Conservation (phyloP, 2,113 vertebrate genomes). For the Rhombomys opimus region DNA sequence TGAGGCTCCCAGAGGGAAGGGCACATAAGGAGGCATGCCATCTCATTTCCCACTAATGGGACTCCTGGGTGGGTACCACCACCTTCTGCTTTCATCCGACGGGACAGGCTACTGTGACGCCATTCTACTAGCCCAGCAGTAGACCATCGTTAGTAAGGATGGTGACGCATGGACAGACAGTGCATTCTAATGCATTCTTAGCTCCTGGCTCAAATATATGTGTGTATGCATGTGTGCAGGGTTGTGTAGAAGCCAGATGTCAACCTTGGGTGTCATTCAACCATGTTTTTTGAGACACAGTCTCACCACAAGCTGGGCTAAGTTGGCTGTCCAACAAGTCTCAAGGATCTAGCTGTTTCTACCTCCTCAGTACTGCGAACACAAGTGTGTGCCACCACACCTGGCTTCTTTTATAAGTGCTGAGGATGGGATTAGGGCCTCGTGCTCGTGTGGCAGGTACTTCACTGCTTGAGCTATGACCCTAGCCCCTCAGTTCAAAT, state of each 20-base stretch:
- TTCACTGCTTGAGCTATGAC: not conserved
- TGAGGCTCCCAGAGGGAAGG: not conserved
- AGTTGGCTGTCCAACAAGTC: not conserved
- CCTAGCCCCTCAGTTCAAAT: not conserved
- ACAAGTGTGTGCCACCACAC: not conserved
- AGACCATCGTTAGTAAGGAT: conserved; percentile 12
- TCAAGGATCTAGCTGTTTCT: not conserved
- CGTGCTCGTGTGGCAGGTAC: too few species aligned
- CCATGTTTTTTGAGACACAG: not conserved
- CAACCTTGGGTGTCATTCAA: not conserved
- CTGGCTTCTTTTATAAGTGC: not conserved
- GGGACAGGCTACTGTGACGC: not conserved
- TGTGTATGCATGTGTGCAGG: not conserved
- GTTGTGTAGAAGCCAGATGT: not conserved
- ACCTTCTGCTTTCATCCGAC: not conserved
- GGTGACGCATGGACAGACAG: not conserved
- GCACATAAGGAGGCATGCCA: not conserved
- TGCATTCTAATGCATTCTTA: not conserved
- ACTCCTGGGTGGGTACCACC: not conserved
- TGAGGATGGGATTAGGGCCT: not conserved
- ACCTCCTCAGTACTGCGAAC: not conserved
- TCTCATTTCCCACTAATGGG: not conserved
- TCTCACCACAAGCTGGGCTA: not conserved
- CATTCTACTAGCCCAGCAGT: not conserved
- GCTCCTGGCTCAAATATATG: not conserved